A percentile compares a stretch with the other conserved stretches of the same genome.
Evolutionary conservation across 2,113 vertebrate genomes (phyloP).

Genomic region (Vimba vimba): DNA sequence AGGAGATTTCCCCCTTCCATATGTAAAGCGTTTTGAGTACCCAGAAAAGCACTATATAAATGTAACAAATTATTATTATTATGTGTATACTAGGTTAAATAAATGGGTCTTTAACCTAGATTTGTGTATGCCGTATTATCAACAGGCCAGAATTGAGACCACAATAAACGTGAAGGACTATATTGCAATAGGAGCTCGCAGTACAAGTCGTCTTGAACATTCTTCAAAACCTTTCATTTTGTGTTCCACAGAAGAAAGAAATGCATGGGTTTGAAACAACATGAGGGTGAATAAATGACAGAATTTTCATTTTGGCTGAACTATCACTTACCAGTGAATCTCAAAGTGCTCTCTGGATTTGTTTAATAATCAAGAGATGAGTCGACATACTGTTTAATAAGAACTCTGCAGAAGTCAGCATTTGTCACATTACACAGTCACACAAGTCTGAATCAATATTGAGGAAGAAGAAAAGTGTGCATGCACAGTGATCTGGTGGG

Average conservation of each 20-base stretch:
- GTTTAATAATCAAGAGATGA: background rate
- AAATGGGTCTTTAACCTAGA: too few species aligned
- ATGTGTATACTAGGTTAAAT: too few species aligned
- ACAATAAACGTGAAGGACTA: too few species aligned
- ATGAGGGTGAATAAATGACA: background rate
- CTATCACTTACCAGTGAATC: background rate
- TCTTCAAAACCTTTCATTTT: background rate
- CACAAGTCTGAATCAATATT: background rate
- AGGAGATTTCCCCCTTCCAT: too few species aligned
- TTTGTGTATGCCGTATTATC: too few species aligned
- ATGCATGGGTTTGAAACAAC: background rate
- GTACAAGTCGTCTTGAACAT: background rate
- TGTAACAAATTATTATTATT: too few species aligned
- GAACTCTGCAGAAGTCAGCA: background rate
- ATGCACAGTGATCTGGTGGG: conserved; percentile 4
- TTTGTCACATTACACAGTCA: background rate
- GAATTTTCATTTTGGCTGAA: background rate
- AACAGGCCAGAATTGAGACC: too few species aligned
- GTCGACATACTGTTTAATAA: background rate
- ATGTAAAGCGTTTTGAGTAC: too few species aligned
- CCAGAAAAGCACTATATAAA: too few species aligned
- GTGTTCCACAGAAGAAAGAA: background rate
- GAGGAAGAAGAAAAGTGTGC: background rate
- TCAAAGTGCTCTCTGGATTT: background rate
- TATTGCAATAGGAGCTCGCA: too few species aligned